A percentile compares a stretch with the other conserved stretches of the same genome.
Conservation (phyloP, 1,140 invertebrate genomes). For the Limonius californicus region DNA sequence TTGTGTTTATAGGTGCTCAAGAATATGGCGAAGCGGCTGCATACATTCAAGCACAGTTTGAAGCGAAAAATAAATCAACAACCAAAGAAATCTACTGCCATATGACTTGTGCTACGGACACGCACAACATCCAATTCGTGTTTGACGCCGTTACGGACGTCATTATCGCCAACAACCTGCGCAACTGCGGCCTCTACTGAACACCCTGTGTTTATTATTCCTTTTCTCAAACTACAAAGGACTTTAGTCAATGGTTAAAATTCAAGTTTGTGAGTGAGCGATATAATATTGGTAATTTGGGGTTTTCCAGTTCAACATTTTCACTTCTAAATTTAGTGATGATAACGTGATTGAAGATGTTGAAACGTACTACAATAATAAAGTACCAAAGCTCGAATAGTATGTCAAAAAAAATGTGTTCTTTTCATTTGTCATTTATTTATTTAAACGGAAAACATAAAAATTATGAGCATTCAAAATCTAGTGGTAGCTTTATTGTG, state of each 20-base stretch:
- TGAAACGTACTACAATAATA: conserved; percentile 2
- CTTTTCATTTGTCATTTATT: conserved; percentile 24
- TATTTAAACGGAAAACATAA: conserved; percentile 9
- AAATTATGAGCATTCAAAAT: conserved; percentile 4
- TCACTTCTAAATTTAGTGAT: conserved; percentile 10
- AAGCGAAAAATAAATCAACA: conserved; percentile 81
- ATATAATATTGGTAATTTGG: conserved; percentile 17
- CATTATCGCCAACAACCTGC: conserved; percentile 90
- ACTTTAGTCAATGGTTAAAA: conserved; percentile 7
- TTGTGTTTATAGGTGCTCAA: conserved; percentile 79
- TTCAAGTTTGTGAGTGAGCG: background rate
- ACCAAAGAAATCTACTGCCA: conserved; percentile 91
- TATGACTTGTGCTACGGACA: conserved; percentile 90
- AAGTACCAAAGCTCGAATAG: conserved; percentile 39
- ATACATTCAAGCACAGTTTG: conserved; percentile 87
- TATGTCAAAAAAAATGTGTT: conserved; percentile 34
- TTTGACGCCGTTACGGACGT: conserved; percentile 91
- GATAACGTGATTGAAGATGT: conserved; percentile 2
- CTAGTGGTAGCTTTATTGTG: conserved; percentile 16
- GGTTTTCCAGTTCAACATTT: conserved; percentile 6
- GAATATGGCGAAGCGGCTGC: conserved; percentile 82
- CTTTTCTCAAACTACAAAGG: conserved; percentile 23
- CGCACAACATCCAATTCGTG: conserved; percentile 80
- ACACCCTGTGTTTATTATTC: conserved; percentile 26
- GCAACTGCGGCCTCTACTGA: conserved; percentile 76